Conservation (phyloP, 2,113 vertebrate genomes). For the Arenaria interpres region DNA sequence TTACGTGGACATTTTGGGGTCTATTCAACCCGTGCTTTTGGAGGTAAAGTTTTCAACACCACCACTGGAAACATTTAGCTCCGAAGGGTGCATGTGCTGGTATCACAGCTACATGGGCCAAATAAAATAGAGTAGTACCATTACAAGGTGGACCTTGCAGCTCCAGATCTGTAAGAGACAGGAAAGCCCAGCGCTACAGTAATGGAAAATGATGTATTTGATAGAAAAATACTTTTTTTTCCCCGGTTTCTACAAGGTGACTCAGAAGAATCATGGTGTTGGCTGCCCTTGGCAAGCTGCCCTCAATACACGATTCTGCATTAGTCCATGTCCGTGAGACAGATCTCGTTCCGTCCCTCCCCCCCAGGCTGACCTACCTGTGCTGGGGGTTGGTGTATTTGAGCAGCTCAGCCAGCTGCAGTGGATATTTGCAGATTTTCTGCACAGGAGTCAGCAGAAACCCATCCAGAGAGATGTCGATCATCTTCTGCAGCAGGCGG, state of each 20-base stretch:
- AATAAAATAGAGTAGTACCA: not conserved
- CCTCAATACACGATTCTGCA: accelerated
- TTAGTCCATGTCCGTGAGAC: accelerated
- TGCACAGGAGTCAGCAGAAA: constrained; percentile 95
- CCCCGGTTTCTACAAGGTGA: not conserved
- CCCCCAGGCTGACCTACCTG: constrained; percentile 69
- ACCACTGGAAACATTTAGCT: not conserved
- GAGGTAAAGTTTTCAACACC: not conserved
- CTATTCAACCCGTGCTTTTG: not conserved
- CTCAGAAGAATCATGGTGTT: accelerated
- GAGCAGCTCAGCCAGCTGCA: constrained; percentile 93
- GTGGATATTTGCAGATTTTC: constrained; percentile 98
- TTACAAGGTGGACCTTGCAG: not conserved
- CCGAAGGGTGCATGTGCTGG: not conserved
- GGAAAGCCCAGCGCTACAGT: not conserved
- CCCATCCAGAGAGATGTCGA: constrained; percentile 92
- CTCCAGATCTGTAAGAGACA: not conserved
- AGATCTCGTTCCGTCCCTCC: no score
- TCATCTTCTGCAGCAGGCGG: constrained; percentile 94
- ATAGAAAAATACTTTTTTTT: not conserved
- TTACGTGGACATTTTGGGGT: not conserved
- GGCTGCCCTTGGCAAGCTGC: not conserved
- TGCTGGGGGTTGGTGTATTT: constrained; percentile 96
- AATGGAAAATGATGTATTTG: not conserved
- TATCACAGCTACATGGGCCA: not conserved